These are phyloP conservation scores for Blastomussa wellsi DNA, from an alignment of 92 coral and sea anemone genomes.

Conservation along the genomic window DNA sequence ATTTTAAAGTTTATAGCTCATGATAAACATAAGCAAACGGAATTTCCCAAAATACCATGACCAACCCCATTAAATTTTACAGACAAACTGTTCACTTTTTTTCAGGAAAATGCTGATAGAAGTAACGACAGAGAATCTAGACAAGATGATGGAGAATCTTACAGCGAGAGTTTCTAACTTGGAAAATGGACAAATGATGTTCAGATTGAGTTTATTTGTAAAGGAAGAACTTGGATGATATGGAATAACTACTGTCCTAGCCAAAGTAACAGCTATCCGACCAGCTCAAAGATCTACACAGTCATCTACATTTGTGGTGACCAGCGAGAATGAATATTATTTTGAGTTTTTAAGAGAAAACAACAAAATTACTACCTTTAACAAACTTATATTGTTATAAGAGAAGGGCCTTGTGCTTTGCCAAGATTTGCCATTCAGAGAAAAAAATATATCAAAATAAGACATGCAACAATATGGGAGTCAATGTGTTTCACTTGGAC, in stretches of 20 bases:
- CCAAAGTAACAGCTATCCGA: not conserved
- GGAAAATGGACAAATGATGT: not conserved
- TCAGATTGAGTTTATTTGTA: not conserved
- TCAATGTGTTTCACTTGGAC: too few relatives aligned
- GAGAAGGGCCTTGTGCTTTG: not conserved
- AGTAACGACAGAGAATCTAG: constrained; percentile 14
- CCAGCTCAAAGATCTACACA: not conserved
- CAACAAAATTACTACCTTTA: not conserved
- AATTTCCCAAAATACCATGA: too few relatives aligned
- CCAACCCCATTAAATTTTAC: too few relatives aligned
- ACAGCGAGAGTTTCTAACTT: constrained; percentile 39
- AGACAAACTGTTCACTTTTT: not conserved
- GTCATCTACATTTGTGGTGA: not conserved
- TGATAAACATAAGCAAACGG: too few relatives aligned
- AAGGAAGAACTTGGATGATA: not conserved
- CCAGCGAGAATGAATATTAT: not conserved
- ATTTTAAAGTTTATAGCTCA: too few relatives aligned
- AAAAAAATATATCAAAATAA: not conserved
- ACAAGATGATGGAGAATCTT: constrained; percentile 24
- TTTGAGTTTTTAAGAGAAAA: not conserved
- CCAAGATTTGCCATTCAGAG: not conserved
- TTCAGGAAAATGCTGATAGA: constrained; percentile 23
- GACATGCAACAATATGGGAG: too few relatives aligned
- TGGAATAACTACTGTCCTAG: not conserved
- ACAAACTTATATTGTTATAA: not conserved